Base-by-base conservation (phyloP, 2,888 invertebrate species). In the Limnephilus lunatus region DNA sequence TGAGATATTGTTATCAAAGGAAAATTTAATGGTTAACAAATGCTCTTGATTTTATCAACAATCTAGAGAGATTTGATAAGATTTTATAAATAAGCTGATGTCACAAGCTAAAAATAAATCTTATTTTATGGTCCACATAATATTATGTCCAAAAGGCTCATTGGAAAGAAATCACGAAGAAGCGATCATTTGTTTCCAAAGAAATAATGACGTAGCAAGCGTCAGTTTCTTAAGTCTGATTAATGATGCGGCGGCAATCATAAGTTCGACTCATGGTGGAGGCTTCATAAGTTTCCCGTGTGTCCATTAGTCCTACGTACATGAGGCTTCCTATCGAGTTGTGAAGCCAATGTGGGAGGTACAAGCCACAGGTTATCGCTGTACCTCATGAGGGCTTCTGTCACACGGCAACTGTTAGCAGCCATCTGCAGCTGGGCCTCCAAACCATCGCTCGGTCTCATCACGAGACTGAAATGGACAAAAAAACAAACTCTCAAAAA, bases 381-480 rank as follows among this genome's bases (percentile, higher is more conserved):
- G 95, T 97, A 97, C 92, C 97, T 97, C 95, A 99, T 97, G 94
- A 99, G 95, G 89, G 98, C 97, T 95, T 98, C 98, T 81, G 99
- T 98, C 92, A 99, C 97, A 94, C 97, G 97, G 94, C 98, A 98
- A 94, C 98, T 99, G 94, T 98, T 97, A 9, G 98, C 98, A 0
- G 99, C 99, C 95, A 98, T 97, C 94, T 98, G 97, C 9, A 98
- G 97, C 95, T 98, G 98, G 85, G 97, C 97, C 94, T 97, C 97
- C 94, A 98, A 96, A 94, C 95, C 95, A 94, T 96, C 96, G 82
- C 96, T 97, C 95, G 94, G 96, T 96, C 96, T 97, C 96, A 95
- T 97, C 96, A 94, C 96, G 94, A 94, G 97, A 96, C 96, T 93
- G 93, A 83, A 93, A 91, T 86, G 25, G 31, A 35, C 5, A 83